Evolutionary conservation across 1,140 invertebrate species (phyloP).

Genomic region (Platyura marginata): DNA sequence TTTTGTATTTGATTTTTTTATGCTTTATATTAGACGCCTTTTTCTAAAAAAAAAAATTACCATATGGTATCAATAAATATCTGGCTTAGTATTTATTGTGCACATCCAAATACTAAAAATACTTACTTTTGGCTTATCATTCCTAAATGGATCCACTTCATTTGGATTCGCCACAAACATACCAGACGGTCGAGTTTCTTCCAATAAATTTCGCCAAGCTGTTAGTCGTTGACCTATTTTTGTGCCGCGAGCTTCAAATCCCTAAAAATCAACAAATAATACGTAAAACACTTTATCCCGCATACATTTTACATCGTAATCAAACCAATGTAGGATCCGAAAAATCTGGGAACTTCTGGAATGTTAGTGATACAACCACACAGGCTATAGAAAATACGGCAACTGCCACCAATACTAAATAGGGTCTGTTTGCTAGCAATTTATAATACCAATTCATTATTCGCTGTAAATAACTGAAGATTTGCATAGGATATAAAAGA

Average conservation of each 20-base stretch:
- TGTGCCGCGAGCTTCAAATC: slow-evolving; percentile 82
- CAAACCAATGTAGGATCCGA: slow-evolving; percentile 51
- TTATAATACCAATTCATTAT: slow-evolving; percentile 36
- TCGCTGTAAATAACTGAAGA: slow-evolving; percentile 22
- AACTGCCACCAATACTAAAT: slow-evolving; percentile 44
- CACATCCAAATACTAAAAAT: no score
- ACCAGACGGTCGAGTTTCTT: slow-evolving; percentile 47
- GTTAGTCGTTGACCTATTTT: slow-evolving; percentile 52
- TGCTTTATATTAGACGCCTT: not conserved
- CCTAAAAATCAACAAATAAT: slow-evolving; percentile 19
- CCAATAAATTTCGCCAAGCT: slow-evolving; percentile 66
- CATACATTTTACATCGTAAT: slow-evolving; percentile 7
- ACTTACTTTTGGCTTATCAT: no score
- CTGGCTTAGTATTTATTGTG: no score
- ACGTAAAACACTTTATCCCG: slow-evolving; percentile 2
- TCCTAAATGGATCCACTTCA: no score
- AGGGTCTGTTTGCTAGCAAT: slow-evolving; percentile 57
- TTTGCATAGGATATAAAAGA: no score
- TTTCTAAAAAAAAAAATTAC: not conserved
- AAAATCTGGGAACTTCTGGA: slow-evolving; percentile 52
- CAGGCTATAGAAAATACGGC: slow-evolving; percentile 46
- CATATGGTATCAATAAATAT: no score
- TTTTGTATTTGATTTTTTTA: slow-evolving; percentile 25
- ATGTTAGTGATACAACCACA: slow-evolving; percentile 47
- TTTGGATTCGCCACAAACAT: slow-evolving; percentile 49